Evolutionary conservation across 2,888 invertebrate genomes (phyloP).

Genomic region (Isotomurus palustris): DNA sequence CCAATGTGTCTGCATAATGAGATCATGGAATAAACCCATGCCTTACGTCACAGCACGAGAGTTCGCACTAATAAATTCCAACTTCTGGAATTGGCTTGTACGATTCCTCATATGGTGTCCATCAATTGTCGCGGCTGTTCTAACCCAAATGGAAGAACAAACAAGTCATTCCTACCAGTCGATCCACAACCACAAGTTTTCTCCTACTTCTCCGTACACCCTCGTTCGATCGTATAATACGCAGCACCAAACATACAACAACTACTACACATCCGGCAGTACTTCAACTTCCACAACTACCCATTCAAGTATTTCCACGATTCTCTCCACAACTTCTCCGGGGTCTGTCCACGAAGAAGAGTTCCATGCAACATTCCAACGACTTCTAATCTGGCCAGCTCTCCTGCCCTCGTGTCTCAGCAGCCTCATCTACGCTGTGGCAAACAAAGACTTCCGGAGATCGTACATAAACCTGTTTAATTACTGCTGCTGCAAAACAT

Average conservation of each 20-base stretch:
- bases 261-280: no score
- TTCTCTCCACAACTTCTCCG: conserved; percentile 11
- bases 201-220: no score
- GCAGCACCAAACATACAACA: no score
- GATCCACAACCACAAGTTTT: no score
- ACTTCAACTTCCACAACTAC: conserved; percentile 1
- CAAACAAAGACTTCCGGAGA: conserved; percentile 65
- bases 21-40: conserved; percentile 41
- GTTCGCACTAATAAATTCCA: conserved; percentile 43
- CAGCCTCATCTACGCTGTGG: conserved; percentile 48
- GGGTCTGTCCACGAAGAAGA: background rate
- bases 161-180: no score
- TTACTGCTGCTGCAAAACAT: conserved; percentile 72
- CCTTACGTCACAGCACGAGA: conserved; percentile 43
- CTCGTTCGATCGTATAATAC: no score
- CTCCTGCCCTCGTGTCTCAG: conserved; percentile 42
- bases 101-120: conserved; percentile 43
- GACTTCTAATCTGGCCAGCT: conserved; percentile 43
- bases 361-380: conserved; percentile 22
- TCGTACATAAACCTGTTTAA: conserved; percentile 70
- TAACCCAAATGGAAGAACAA: conserved; percentile 17
- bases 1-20: conserved; percentile 42
- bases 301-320: background rate
- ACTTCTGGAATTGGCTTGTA: conserved; percentile 42
- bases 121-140: conserved; percentile 35